Conservation (phyloP, 2,113 vertebrate genomes). For the Eidolon helvum region DNA sequence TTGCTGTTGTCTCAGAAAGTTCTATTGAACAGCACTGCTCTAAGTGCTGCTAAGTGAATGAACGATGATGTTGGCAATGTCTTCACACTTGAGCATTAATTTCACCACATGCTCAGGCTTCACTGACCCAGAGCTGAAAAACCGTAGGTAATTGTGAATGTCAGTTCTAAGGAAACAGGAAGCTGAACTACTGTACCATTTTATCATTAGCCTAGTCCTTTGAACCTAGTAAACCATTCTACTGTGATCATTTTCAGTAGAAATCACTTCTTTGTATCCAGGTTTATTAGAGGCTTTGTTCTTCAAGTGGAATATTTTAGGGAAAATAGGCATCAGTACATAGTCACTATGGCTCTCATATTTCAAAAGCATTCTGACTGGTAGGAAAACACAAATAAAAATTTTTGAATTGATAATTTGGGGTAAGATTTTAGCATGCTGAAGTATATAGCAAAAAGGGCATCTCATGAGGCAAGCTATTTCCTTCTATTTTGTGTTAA, state of each 20-base stretch:
- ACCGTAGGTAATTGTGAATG: slow-evolving; percentile 31
- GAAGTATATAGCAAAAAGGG: not conserved
- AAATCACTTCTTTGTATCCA: slow-evolving; percentile 37
- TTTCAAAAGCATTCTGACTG: not conserved
- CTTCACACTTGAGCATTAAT: not conserved
- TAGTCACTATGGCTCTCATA: not conserved
- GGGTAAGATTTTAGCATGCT: not conserved
- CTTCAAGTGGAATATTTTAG: slow-evolving; percentile 41
- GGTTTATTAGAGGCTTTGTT: slow-evolving; percentile 37
- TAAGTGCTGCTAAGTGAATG: not conserved
- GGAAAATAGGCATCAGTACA: not conserved
- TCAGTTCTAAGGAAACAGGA: not conserved
- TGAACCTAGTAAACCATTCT: not conserved
- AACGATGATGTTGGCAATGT: not conserved
- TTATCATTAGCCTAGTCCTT: slow-evolving; percentile 49
- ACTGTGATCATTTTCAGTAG: slow-evolving; percentile 16
- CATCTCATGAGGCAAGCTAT: slow-evolving; percentile 10
- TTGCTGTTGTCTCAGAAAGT: not conserved
- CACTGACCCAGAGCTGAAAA: slow-evolving; percentile 50
- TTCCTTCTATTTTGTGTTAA: slow-evolving; percentile 43
- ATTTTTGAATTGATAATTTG: not conserved
- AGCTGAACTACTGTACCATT: slow-evolving; percentile 11
- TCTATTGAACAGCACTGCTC: not conserved
- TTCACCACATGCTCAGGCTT: not conserved
- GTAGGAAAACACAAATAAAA: not conserved